Evolutionary conservation across 64 coral and sea anemone genomes (phyloP).

Genomic region (Montipora capricornis): DNA sequence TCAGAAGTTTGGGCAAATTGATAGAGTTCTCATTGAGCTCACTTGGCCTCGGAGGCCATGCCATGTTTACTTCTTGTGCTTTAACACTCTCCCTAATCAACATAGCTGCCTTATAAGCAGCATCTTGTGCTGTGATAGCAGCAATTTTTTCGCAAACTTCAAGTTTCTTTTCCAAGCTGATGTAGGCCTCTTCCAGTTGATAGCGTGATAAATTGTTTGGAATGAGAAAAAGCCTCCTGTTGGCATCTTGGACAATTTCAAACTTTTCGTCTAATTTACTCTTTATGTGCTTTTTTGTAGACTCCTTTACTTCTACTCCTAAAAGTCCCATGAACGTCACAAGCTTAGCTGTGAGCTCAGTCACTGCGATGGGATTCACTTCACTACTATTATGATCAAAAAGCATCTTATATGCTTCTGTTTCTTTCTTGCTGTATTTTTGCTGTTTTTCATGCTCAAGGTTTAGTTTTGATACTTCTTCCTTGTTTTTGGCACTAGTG

Average conservation of each 20-base stretch:
- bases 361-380: background rate
- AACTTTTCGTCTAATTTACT: conserved; percentile 17
- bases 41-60: conserved; percentile 32
- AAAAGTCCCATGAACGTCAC: background rate
- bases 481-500: background rate
- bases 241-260: background rate
- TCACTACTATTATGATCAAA: no score
- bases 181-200: background rate
- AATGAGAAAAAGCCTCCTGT: background rate
- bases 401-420: no score
- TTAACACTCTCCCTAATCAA: no score
- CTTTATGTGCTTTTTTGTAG: background rate
- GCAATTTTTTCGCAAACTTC: background rate
- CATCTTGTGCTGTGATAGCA: background rate
- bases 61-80: background rate
- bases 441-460: no score
- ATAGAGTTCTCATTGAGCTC: conserved; percentile 34
- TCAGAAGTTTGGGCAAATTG: conserved; percentile 24
- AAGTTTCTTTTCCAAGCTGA: no score
- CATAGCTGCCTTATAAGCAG: background rate
- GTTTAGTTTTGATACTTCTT: background rate
- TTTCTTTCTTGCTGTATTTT: no score
- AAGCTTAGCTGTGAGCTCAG: conserved; percentile 20
- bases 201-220: conserved; percentile 14
- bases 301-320: background rate